These are phyloP conservation scores for Pterocles burchelli DNA, from an alignment of 2,113 vertebrate genomes.

Conservation along the genomic window DNA sequence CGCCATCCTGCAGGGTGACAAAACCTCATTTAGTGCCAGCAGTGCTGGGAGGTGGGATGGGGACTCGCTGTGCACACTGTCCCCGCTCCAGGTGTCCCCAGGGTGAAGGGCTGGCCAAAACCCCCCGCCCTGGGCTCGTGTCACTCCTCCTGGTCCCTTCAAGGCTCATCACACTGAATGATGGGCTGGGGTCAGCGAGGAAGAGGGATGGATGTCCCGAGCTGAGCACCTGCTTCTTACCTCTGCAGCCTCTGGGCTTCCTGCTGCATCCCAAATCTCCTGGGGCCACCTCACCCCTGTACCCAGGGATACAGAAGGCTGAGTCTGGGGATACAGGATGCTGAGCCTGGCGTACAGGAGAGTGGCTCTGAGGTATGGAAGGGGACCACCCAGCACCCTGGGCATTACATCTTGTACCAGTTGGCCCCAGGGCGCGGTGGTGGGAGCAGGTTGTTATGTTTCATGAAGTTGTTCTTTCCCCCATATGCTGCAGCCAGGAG, in stretches of 20 bases:
- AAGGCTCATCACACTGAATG: rapidly evolving
- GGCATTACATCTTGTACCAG: too few species aligned
- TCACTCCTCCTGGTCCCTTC: background rate
- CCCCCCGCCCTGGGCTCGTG: background rate
- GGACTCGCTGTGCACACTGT: background rate
- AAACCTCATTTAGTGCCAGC: background rate
- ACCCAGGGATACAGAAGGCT: background rate
- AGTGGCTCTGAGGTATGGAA: background rate
- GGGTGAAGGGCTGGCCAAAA: background rate
- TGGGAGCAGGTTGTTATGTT: background rate
- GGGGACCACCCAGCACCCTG: background rate
- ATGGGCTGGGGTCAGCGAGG: background rate
- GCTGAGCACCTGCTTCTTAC: background rate
- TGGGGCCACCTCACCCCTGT: rapidly evolving
- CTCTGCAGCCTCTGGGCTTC: background rate
- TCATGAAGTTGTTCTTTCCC: background rate
- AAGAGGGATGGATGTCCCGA: background rate
- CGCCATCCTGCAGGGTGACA: background rate
- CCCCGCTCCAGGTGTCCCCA: rapidly evolving
- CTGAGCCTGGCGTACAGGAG: background rate
- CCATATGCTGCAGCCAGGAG: background rate
- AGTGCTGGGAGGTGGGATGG: background rate
- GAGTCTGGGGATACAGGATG: background rate
- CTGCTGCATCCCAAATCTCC: background rate
- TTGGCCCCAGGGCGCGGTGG: rapidly evolving